Evolutionary conservation across 2,888 invertebrate species (phyloP).

Genomic region (Aleiodes alternator): DNA sequence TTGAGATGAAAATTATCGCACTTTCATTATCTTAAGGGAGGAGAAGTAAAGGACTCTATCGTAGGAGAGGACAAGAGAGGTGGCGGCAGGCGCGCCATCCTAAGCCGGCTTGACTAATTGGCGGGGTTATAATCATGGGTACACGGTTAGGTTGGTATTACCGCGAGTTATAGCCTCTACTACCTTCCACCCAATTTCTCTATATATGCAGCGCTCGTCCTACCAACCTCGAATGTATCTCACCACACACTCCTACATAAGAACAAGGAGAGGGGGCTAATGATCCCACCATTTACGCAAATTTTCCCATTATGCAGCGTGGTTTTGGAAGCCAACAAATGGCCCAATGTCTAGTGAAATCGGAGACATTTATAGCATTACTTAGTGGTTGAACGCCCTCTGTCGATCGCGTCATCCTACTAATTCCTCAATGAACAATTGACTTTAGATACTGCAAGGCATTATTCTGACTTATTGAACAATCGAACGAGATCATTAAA

Average conservation of each 20-base stretch:
- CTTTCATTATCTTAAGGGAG: constrained; percentile 22
- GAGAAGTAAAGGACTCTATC: constrained; percentile 45
- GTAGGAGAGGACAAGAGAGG: constrained; percentile 26
- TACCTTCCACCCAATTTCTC: constrained; percentile 54
- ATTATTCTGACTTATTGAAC: too few relatives aligned
- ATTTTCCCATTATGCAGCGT: constrained; percentile 75
- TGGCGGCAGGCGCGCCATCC: constrained; percentile 69
- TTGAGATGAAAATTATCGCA: constrained; percentile 20
- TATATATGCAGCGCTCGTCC: constrained; percentile 43
- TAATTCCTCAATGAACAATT: background rate
- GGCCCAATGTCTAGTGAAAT: constrained; percentile 52
- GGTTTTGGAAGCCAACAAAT: constrained; percentile 69
- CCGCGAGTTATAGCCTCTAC: constrained; percentile 73
- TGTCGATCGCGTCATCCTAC: background rate
- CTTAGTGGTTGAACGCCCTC: background rate
- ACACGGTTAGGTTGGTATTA: constrained; percentile 76
- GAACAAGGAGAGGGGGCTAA: constrained; percentile 64
- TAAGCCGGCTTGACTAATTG: constrained; percentile 76
- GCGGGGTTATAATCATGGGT: constrained; percentile 75
- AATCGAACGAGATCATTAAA: too few relatives aligned
- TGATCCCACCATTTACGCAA: constrained; percentile 75
- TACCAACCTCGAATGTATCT: constrained; percentile 41
- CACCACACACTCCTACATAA: constrained; percentile 57
- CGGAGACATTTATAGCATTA: background rate
- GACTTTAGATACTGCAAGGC: background rate